Evolutionary conservation across 2,797 vertebrate genomes (phyloP), one percentile per base, ranked within the genome.

Genomic region (Spheniscus humboldti): DNA sequence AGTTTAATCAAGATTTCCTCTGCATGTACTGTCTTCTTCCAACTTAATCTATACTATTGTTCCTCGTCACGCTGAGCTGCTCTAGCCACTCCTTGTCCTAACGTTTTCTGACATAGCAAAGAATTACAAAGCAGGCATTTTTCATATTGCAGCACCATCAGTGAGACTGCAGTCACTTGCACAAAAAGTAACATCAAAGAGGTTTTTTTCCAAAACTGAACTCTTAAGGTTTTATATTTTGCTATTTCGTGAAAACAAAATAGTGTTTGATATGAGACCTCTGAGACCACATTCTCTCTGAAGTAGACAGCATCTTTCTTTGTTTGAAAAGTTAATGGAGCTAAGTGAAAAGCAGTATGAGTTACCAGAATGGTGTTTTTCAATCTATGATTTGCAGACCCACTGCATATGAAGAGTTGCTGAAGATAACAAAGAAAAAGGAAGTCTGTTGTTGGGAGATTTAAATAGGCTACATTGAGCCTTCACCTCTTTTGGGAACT

Each of bases 31-130:
- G 27, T 47, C 14, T 52, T 86, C 73, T 74, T 59, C 64, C 23
- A 50, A 0, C 2, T 9, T 63, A 47, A 18, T 31, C 25, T 50
- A 0, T 50, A 18, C 13, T 57, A 0, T 23, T 81, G 88, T 81
- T 73, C 28, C 33, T 88, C 0, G 0, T 94, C 31, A 35, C 13
- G 10, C 22, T 30, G 50, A 66, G 35, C 47, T 35, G 3, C 35
- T 76, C 8, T 6, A 64, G 18, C 43, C 33, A 35, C 67, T 95
- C 35, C 31, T 84, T 73, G 45, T 43, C 17, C 31, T 39, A n/a
- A 48, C 50, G n/a, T 83, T 77, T 94, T 91, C 50, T 88, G 78
- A 35, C 23, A 39, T 10, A 39, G 39, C 18, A 37, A 84, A 74
- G 53, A 75, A 35, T 53, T 75, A 66, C 19, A 47, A 55, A 66